Evolutionary conservation across 2,797 vertebrate genomes (phyloP), one percentile per base, ranked within the genome.

Genomic region (Cryptoprocta ferox): DNA sequence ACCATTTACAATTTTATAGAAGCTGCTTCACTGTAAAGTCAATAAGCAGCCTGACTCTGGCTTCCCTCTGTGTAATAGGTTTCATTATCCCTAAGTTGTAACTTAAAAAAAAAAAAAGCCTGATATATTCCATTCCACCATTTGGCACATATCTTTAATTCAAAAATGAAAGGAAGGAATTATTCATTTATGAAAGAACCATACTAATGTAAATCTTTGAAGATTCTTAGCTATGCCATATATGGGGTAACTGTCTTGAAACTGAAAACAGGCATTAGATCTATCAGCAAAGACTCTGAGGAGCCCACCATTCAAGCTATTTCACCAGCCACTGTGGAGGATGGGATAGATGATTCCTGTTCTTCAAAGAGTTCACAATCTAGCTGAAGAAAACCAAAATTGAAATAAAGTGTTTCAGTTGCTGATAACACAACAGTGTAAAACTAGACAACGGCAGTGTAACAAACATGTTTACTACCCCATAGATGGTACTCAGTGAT

Each of bases 61-160:
- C 50, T 96, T 80, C n/a, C 92, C 2, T 0, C 84, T 76, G 0
- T 0, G 1, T 39, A 68, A 30, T 0, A 26, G 30, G 26, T 87
- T 86, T 93, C 85, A 92, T 89, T 97, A 94, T 96, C 83, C 91
- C 70, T 35, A 63, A 95, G 16, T 30, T 83, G 8, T 42, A 83
- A 28, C 48, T 50, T 42, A 16, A 83, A 56, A 42, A 21, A 63
- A 16, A 59, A 63, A 61, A 26, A 42, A 76, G 4, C n/a, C 45
- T 85, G n/a, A 39, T 50, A 28, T 30, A 37, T 71, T 94, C 35
- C 50, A 87, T 26, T 66, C 78, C 73, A 59, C 53, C 24, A 78
- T 68, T 63, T 83, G 42, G 18, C 37, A 93, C 32, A 39, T 30
- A 10, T 13, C 8, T 75, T 95, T 95, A 73, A 97, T 95, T 87